Base-by-base conservation (phyloP, 2,797 vertebrate genomes). In the Miichthys miiuy region DNA sequence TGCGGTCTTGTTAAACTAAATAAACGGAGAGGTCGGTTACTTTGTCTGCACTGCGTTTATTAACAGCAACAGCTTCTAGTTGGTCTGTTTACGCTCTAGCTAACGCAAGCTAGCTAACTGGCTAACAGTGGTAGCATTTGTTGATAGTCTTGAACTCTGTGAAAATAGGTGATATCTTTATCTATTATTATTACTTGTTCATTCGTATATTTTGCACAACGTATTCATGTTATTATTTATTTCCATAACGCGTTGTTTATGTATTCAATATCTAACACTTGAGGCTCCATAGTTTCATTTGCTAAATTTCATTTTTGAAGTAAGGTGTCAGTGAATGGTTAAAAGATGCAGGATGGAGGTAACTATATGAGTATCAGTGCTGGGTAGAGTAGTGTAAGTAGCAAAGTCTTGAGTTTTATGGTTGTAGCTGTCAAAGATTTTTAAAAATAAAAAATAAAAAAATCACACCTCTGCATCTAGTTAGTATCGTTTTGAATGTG, bases 401-500 rank as follows among this genome's bases (percentile, higher is more conserved):
- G 75, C 41, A 38, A 79, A 18, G 41, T 71, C 46, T 9, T 48
- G 20, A 6, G 46, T n/a, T n/a, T n/a, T n/a, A n/a, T n/a, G n/a
- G 51, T 77, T 72, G 51, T 69, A 86, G 81, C 61, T 70, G 41
- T 80, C 52, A 9, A 62, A 73, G 30, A 42, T 20, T 5, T 30
- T 30, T 27, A 4, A 27, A 27, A 27, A 30, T n/a, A 30, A 30
- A 30, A 30, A 27, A n/a, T 42, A 11, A 30, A 23, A n/a, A 51
- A 27, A n/a, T 12, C 60, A 44, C 46, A 21, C 12, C 23, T 50
- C 41, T 17, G 48, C 41, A 50, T 76, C 8, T 20, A 51, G 64
- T 75, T 27, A 8, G 51, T 23, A 18, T 65, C 8, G 21, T 77
- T 72, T 55, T 87, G 85, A 90, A 88, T 85, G 86, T 87, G 87